Base-by-base conservation (phyloP, 2,888 invertebrate genomes). In the Xanthorhoe designata region DNA sequence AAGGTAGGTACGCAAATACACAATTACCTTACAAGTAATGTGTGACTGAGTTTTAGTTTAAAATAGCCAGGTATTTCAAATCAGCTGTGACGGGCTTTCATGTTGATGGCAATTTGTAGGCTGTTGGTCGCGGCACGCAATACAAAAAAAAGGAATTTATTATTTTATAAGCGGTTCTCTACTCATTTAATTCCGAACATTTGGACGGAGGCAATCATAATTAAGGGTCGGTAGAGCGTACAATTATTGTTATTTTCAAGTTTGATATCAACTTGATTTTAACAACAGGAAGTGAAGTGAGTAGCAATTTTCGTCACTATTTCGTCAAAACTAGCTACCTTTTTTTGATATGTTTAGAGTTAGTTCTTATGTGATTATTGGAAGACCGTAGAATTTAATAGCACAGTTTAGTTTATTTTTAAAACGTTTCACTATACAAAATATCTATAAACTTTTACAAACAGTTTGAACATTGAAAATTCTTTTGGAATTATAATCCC, bases 41-140 rank as follows among this genome's bases (percentile, higher is more conserved):
- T 45, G 15, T 45, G n/a, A 17, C 47, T 15, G 15, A 47, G 15
- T 15, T 8, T 15, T 2, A 51, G 24, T 0, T 8, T 18, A 24
- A 59, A 19, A 47, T 38, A 24, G 9, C 35, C 17, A 67, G 57
- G 57, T 57, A 10, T 61, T 58, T 50, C 2, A 24, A 47, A 13
- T n/a, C 38, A 63, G 63, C 68, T 68, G 57, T 50, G 53, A 57
- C 10, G 71, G 73, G 72, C 78, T 80, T 83, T 80, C 80, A 82
- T 83, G 84, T 75, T 80, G 78, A 82, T 78, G 68, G 82, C 77
- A 83, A 84, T 84, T 83, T 83, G 82, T 80, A 77, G 78, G 74
- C 75, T 72, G 78, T 76, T 75, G 71, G 72, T 71, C 57, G 64
- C 73, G 68, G 72, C 83, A 85, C 85, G 85, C 84, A 78, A 83